Evolutionary conservation across 1,140 invertebrate genomes (phyloP).

Genomic region (Apis laboriosa): DNA sequence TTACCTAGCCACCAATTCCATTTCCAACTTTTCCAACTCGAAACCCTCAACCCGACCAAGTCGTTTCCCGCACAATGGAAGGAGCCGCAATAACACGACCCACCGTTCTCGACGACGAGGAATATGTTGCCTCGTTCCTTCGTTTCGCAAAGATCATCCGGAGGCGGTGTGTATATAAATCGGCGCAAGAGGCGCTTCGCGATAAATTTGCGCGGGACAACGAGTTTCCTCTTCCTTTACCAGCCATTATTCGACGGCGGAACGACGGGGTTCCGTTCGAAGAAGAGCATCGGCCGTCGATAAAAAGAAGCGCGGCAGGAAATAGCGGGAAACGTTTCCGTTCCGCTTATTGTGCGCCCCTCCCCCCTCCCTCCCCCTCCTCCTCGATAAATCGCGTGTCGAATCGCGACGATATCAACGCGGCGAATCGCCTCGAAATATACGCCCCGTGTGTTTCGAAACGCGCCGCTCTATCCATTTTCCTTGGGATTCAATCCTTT

Average conservation of each 20-base stretch:
- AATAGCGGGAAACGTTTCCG: conserved; percentile 25
- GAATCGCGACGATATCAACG: conserved; percentile 44
- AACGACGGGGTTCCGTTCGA: conserved; percentile 6
- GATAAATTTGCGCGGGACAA: conserved; percentile 26
- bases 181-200: neutral
- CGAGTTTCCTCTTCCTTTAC: neutral
- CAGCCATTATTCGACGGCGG: conserved; percentile 7
- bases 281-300: neutral
- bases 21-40: too few species aligned
- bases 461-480: neutral
- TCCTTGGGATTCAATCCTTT: neutral
- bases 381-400: conserved; percentile 55
- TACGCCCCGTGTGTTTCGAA: neutral
- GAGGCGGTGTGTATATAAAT: neutral
- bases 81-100: neutral
- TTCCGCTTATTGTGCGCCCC: conserved; percentile 26
- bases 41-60: too few species aligned
- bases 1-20: too few species aligned
- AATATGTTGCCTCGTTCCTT: neutral
- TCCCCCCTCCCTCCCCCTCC: too few species aligned
- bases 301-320: conserved; percentile 18
- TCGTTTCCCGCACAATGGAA: too few species aligned
- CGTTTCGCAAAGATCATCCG: conserved; percentile 9
- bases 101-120: neutral
- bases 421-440: neutral